phyloP scores from a whole-genome alignment of 2,888 invertebrate species.

The Linnaemya vulpina region DNA sequence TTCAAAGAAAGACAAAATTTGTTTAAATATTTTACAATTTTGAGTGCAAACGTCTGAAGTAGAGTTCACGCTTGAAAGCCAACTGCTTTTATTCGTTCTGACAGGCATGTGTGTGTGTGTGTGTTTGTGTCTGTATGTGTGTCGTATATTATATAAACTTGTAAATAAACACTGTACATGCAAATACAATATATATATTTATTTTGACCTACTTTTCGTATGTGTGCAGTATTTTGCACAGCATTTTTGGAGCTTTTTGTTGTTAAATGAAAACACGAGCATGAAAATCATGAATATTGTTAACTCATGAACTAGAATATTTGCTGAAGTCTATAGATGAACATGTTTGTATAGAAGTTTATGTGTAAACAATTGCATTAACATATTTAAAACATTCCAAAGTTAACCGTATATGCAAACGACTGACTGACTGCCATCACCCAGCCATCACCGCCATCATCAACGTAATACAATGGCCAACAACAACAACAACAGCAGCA shows the following conservation, averaged over 20 bases:
- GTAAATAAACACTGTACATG: neutral
- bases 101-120: neutral
- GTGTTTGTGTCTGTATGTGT: neutral
- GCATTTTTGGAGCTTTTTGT: slow-evolving; percentile 30
- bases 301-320: slow-evolving; percentile 60
- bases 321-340: neutral
- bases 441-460: slow-evolving; percentile 14
- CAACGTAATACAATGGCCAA: slow-evolving; percentile 53
- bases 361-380: slow-evolving; percentile 51
- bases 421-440: slow-evolving; percentile 26
- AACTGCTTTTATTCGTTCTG: neutral
- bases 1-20: slow-evolving; percentile 48
- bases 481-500: slow-evolving; percentile 38
- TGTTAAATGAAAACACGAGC: slow-evolving; percentile 34
- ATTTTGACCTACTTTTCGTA: slow-evolving; percentile 58
- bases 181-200: neutral
- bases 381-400: slow-evolving; percentile 41
- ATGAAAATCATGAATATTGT: slow-evolving; percentile 45
- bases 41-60: slow-evolving; percentile 62
- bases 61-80: slow-evolving; percentile 19
- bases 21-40: slow-evolving; percentile 43
- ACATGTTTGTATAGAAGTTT: neutral
- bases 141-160: neutral
- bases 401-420: slow-evolving; percentile 2
- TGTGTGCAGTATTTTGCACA: slow-evolving; percentile 18